Evolutionary conservation across 2,797 vertebrate genomes (phyloP).

Genomic region (Coregonus sp.): DNA sequence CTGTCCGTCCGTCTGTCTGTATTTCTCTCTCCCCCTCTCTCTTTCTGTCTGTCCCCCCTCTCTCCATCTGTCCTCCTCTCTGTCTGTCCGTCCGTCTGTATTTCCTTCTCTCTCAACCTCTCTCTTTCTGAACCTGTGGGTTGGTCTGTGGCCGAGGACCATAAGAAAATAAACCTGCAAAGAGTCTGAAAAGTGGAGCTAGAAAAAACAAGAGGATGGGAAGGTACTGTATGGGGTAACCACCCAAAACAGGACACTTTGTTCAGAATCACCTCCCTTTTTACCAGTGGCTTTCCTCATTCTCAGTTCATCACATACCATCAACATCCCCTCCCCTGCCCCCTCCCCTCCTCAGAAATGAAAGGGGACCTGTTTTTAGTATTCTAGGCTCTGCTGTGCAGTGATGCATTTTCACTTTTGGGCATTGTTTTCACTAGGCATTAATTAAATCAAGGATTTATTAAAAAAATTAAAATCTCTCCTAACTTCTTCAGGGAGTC

Average conservation of each 20-base stretch:
- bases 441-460: not conserved
- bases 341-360: too few species aligned
- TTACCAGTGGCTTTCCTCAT: not conserved
- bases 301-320: too few species aligned
- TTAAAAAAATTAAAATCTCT: slow-evolving; percentile 39
- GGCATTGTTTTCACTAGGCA: not conserved
- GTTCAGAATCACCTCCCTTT: not conserved
- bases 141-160: not conserved
- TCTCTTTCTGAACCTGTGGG: not conserved
- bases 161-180: not conserved
- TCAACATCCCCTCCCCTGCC: too few species aligned
- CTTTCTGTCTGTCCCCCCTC: slow-evolving; percentile 29
- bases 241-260: not conserved
- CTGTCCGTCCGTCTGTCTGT: slow-evolving; percentile 20
- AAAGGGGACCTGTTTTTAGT: too few species aligned
- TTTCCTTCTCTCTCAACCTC: not conserved
- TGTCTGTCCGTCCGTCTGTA: slow-evolving; percentile 24
- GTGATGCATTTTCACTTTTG: not conserved
- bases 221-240: not conserved
- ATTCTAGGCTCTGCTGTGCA: too few species aligned
- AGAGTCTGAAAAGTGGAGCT: not conserved
- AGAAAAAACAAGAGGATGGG: not conserved
- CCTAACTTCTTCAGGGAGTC: slow-evolving; percentile 79
- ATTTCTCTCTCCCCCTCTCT: slow-evolving; percentile 25
- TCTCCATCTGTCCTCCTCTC: slow-evolving; percentile 18